Conservation (phyloP, 2,797 vertebrate genomes). For the Hemitrygon akajei region DNA sequence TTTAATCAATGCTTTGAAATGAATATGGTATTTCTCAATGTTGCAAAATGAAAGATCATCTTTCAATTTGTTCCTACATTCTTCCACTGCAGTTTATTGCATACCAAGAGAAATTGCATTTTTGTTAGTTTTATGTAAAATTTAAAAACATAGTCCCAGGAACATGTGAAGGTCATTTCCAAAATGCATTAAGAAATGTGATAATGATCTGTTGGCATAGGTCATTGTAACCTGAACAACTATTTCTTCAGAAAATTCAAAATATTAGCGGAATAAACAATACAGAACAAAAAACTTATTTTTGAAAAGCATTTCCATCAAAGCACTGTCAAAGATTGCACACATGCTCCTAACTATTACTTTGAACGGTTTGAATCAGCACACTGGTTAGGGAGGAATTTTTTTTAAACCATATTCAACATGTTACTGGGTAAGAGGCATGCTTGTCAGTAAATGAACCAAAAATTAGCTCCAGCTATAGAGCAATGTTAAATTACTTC, state of each 20-base stretch:
- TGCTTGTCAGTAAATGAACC: not conserved
- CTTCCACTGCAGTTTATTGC: not conserved
- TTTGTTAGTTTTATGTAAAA: not conserved
- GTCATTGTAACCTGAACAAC: not conserved
- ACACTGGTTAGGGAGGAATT: not conserved
- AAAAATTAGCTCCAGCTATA: not conserved
- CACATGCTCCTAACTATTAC: not conserved
- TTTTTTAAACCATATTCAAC: not conserved
- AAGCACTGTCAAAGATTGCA: not conserved
- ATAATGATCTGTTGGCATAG: not conserved
- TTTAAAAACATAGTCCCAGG: not conserved
- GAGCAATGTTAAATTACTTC: not conserved
- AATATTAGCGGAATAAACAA: not conserved
- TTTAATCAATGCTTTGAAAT: too few species aligned
- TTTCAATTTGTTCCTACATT: constrained; percentile 13
- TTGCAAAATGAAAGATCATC: not conserved
- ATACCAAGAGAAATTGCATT: not conserved
- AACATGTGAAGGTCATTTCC: not conserved
- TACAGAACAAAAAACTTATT: not conserved
- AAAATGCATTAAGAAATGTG: not conserved
- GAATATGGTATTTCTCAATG: too few species aligned
- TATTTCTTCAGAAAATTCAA: not conserved
- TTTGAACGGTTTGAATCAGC: not conserved
- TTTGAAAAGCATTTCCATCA: not conserved
- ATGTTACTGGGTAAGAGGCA: not conserved